Conservation (phyloP, 1,140 invertebrate genomes). For the Brachionus rubens region DNA sequence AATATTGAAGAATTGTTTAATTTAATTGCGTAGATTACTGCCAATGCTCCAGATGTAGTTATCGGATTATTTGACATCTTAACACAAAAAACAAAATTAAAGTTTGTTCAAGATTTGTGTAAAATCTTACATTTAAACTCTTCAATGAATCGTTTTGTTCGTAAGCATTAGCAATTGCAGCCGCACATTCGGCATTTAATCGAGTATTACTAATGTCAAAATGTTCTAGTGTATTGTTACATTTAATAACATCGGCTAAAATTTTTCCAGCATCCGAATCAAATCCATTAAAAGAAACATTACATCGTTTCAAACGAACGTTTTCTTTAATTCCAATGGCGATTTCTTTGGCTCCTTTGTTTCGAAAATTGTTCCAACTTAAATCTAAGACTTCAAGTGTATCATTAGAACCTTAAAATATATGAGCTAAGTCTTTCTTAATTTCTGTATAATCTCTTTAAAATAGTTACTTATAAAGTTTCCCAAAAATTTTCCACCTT, state of each 20-base stretch:
- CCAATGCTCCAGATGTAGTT: conserved; percentile 57
- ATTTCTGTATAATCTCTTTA: no score
- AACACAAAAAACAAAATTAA: conserved; percentile 23
- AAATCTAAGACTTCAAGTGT: conserved; percentile 56
- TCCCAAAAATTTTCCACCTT: conserved; percentile 54
- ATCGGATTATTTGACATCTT: conserved; percentile 60
- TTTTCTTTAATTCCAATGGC: conserved; percentile 60
- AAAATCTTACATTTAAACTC: conserved; percentile 52
- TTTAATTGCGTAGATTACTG: conserved; percentile 54
- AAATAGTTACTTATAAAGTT: conserved; percentile 57
- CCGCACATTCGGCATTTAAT: conserved; percentile 52
- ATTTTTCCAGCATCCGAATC: conserved; percentile 55
- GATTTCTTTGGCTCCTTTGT: conserved; percentile 54
- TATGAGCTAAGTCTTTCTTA: background rate
- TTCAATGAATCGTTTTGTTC: conserved; percentile 55
- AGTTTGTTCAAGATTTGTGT: background rate
- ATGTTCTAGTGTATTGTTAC: conserved; percentile 54
- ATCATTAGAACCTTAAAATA: conserved; percentile 55
- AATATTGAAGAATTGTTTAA: conserved; percentile 53
- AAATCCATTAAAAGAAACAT: conserved; percentile 59
- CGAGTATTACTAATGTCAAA: conserved; percentile 58
- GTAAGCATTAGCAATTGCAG: conserved; percentile 55
- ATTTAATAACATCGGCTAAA: conserved; percentile 54
- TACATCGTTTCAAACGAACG: conserved; percentile 55
- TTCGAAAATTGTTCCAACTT: conserved; percentile 58